These are phyloP conservation scores for Acleris laterana DNA, from an alignment of 2,888 invertebrate genomes.

Conservation along the genomic window DNA sequence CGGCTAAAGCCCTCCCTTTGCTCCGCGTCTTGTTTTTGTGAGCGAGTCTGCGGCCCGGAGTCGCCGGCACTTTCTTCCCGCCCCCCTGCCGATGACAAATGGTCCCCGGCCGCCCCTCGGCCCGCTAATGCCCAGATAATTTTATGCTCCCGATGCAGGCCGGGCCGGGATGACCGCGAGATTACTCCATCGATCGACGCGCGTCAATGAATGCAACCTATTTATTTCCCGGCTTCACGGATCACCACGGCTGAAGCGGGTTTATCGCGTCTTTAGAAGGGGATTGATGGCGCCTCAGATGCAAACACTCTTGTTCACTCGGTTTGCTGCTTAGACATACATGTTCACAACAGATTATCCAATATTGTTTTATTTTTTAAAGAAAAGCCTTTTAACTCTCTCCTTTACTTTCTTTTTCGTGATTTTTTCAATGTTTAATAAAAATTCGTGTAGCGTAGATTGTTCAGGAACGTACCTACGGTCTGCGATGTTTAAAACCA, in stretches of 20 bases:
- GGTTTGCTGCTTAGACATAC: no score
- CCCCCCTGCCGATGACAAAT: slow-evolving; percentile 80
- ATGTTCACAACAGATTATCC: no score
- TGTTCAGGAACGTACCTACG: no score
- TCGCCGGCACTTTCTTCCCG: slow-evolving; percentile 72
- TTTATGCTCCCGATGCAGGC: slow-evolving; percentile 65
- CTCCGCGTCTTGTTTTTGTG: slow-evolving; percentile 80
- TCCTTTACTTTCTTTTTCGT: no score
- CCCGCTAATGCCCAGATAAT: slow-evolving; percentile 81
- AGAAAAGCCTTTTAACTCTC: no score
- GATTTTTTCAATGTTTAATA: no score
- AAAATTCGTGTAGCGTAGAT: no score
- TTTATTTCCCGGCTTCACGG: slow-evolving; percentile 72
- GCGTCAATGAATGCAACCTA: slow-evolving; percentile 75
- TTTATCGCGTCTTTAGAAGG: slow-evolving; percentile 66
- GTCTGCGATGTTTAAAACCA: neutral
- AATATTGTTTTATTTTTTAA: no score
- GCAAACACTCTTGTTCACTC: neutral
- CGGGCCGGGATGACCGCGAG: slow-evolving; percentile 73
- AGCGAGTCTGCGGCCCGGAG: slow-evolving; percentile 80
- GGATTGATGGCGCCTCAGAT: slow-evolving; percentile 56
- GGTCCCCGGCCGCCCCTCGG: slow-evolving; percentile 71
- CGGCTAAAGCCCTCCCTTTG: slow-evolving; percentile 65
- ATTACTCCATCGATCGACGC: slow-evolving; percentile 76
- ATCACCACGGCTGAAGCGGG: slow-evolving; percentile 63